Conservation (phyloP, 2,797 vertebrate species). For the Triplophysa yarkandensis region DNA sequence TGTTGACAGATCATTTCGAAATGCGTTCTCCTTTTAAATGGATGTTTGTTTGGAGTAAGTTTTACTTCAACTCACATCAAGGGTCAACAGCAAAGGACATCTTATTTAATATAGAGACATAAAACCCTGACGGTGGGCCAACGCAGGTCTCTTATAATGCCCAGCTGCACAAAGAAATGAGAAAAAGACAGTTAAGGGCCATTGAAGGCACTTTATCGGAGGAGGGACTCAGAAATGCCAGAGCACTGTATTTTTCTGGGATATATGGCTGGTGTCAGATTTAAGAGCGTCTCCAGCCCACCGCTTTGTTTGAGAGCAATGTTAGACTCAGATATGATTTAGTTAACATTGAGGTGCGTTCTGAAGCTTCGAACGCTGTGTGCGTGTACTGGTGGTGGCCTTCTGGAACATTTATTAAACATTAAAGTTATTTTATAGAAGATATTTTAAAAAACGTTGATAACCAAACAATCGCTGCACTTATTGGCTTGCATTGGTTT, state of each 20-base stretch:
- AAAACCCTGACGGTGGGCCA: constrained; percentile 27
- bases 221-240: constrained; percentile 28
- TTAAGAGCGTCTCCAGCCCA: constrained; percentile 21
- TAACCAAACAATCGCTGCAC: no score
- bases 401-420: not conserved
- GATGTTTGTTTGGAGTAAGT: constrained; percentile 23
- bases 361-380: not conserved
- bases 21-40: constrained; percentile 21
- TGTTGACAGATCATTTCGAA: not conserved
- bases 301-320: constrained; percentile 36
- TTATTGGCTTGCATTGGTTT: no score
- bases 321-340: constrained; percentile 22
- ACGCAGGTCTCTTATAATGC: constrained; percentile 17
- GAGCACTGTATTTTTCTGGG: constrained; percentile 27
- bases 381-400: not conserved
- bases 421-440: no score
- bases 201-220: constrained; percentile 25
- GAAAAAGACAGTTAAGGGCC: constrained; percentile 33
- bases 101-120: constrained; percentile 38
- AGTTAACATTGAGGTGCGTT: constrained; percentile 3
- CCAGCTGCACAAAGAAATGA: constrained; percentile 36
- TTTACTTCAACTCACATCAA: constrained; percentile 34
- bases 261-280: constrained; percentile 43
- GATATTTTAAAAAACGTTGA: no score
- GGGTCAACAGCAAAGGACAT: constrained; percentile 42